These are phyloP conservation scores for Geopemphigus sp. DNA, from an alignment of 1,140 invertebrate species.

Conservation along the genomic window DNA sequence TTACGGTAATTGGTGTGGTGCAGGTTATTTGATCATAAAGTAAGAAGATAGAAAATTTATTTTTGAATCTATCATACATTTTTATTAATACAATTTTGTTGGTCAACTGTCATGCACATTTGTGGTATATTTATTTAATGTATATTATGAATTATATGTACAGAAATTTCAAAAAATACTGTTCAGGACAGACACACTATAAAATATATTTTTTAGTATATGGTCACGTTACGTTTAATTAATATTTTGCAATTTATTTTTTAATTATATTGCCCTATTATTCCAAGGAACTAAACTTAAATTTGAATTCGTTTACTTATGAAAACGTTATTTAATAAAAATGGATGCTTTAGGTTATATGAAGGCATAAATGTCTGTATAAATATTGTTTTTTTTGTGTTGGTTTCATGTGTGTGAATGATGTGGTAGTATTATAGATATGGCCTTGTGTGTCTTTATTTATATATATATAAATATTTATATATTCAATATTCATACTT, in stretches of 20 bases:
- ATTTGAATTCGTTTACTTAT: slow-evolving; percentile 18
- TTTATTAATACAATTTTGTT: neutral
- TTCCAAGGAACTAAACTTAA: slow-evolving; percentile 25
- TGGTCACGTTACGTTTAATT: slow-evolving; percentile 22
- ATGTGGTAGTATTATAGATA: slow-evolving; percentile 42
- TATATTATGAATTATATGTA: neutral
- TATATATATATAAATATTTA: neutral
- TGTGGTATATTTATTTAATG: neutral
- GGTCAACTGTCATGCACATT: slow-evolving; percentile 37
- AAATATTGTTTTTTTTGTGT: slow-evolving; percentile 24
- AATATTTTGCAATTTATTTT: neutral
- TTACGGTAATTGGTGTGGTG: slow-evolving; percentile 41
- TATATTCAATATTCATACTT: neutral
- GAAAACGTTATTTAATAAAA: neutral
- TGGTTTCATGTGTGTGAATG: slow-evolving; percentile 34
- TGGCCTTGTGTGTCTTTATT: slow-evolving; percentile 21
- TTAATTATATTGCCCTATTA: neutral
- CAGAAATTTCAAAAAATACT: no score
- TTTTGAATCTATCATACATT: slow-evolving; percentile 2
- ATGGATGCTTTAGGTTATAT: slow-evolving; percentile 29
- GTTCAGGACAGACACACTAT: slow-evolving; percentile 25
- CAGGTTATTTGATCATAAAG: slow-evolving; percentile 26
- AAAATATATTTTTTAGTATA: slow-evolving; percentile 24
- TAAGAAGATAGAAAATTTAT: slow-evolving; percentile 41
- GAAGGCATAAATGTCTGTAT: slow-evolving; percentile 47